These are phyloP conservation scores for Chascanopsetta lugubris DNA, from an alignment of 2,113 vertebrate genomes.

Conservation along the genomic window DNA sequence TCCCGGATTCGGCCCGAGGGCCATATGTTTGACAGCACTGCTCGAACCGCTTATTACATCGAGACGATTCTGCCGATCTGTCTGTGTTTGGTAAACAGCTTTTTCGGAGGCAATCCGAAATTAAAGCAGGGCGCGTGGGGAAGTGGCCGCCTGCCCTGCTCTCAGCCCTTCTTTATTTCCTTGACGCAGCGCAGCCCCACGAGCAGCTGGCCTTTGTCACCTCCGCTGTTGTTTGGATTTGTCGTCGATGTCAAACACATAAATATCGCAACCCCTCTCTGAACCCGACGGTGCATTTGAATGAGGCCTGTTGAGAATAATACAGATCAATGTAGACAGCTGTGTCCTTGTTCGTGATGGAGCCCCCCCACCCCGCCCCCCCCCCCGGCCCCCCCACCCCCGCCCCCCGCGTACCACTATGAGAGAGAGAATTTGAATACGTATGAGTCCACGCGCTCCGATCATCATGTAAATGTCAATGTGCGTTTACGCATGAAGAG, in stretches of 20 bases:
- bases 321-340: slow-evolving; percentile 2
- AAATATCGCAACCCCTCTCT: slow-evolving; percentile 31
- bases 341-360: slow-evolving; percentile 17
- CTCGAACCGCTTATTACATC: slow-evolving; percentile 57
- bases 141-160: slow-evolving; percentile 15
- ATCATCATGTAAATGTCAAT: slow-evolving; percentile 62
- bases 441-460: not conserved
- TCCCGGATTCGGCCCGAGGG: too few species aligned
- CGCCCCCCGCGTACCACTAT: slow-evolving; percentile 12
- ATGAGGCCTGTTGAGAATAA: slow-evolving; percentile 20
- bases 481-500: slow-evolving; percentile 43
- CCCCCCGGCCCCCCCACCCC: too few species aligned
- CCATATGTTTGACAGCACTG: too few species aligned
- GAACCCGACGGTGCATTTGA: not conserved
- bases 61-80: slow-evolving; percentile 59
- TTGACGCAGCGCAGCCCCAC: not conserved
- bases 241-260: slow-evolving; percentile 15
- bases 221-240: slow-evolving; percentile 39
- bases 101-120: slow-evolving; percentile 40
- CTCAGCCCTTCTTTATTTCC: slow-evolving; percentile 3
- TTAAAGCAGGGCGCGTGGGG: slow-evolving; percentile 23
- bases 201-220: slow-evolving; percentile 28
- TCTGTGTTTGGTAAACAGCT: slow-evolving; percentile 53
- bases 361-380: too few species aligned
- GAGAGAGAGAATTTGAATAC: slow-evolving; percentile 17